A percentile compares a stretch with the other conserved stretches of the same genome.
Evolutionary conservation across 2,113 vertebrate species (phyloP).

Genomic region (Egretta garzetta): DNA sequence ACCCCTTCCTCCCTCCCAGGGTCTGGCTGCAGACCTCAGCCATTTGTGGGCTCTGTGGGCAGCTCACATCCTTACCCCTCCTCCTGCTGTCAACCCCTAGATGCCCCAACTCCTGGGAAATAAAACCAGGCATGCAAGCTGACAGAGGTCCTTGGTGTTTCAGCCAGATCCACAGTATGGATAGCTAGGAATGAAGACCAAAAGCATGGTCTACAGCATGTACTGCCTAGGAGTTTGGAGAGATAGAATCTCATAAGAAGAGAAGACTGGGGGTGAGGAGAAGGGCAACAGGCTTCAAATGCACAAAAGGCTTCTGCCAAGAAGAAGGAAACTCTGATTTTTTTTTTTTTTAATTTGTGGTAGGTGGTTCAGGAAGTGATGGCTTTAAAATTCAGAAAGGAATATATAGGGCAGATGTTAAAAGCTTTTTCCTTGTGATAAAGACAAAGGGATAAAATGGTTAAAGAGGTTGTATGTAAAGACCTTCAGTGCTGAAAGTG

Average conservation of each 20-base stretch:
- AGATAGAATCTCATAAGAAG: not conserved
- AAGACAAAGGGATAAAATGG: not conserved
- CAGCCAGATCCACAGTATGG: not conserved
- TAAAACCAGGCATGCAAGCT: not conserved
- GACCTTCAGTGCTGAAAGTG: not conserved
- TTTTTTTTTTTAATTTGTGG: not conserved
- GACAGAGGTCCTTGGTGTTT: not conserved
- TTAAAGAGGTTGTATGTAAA: not conserved
- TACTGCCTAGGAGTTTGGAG: not conserved
- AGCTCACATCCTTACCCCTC: not conserved
- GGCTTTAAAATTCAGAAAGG: not conserved
- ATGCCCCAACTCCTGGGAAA: not conserved
- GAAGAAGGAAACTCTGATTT: not conserved
- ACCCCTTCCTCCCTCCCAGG: not conserved
- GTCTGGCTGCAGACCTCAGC: not conserved
- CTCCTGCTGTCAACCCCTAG: not conserved
- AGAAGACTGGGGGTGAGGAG: accelerated
- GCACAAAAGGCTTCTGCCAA: not conserved
- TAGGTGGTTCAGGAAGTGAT: not conserved
- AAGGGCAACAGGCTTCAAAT: not conserved
- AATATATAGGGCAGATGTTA: not conserved
- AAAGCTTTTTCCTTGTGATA: not conserved
- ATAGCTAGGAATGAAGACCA: not conserved
- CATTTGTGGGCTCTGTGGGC: not conserved
- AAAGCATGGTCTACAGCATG: not conserved